Base-by-base conservation (phyloP, 2,888 invertebrate species). In the Drosophila borealis region DNA sequence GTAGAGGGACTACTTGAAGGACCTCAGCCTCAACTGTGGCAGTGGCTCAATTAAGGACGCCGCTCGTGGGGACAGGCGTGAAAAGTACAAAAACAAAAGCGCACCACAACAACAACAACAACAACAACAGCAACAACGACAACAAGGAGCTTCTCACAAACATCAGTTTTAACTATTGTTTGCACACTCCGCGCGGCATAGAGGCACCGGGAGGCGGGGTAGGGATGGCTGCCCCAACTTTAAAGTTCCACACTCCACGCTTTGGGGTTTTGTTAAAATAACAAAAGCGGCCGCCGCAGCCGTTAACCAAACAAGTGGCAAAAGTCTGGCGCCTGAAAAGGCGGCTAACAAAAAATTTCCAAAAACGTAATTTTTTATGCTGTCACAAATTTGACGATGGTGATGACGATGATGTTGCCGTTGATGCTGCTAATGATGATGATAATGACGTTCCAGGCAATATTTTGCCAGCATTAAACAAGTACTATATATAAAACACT, bases 161-260 rank as follows among this genome's bases (percentile, higher is more conserved):
- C 88, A 87, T 88, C 88, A 87, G 89, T 89, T 87, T 87, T 83
- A 86, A 88, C 86, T 89, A 83, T 86, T 89, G 86, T 87, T 89
- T 87, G 82, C 86, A 74, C 86, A 88, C 81, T 78, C 75, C 51
- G 65, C 70, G 63, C 66, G 54, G 39, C 55, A 33, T 39, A 25
- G 45, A 25, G 49, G 67, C 44, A 64, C 37, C 9, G 29, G 9
- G 25, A 11, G 39, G 6, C 21, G 25, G 29, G 4, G 6, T 1
- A 19, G 5, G 17, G 21, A 0, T 17, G 8, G 6, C 33, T 39
- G 59, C 42, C 37, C 65, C 71, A 81, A 81, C 87, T 81, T 81
- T 70, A 75, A 84, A 72, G 79, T 79, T 81, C 70, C 68, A 70
- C 68, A 68, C 66, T 63, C 68, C 39, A 60, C 64, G 45, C 70